These are phyloP conservation scores for Muscicapa adusta DNA, from an alignment of 2,113 vertebrate genomes.

Conservation along the genomic window DNA sequence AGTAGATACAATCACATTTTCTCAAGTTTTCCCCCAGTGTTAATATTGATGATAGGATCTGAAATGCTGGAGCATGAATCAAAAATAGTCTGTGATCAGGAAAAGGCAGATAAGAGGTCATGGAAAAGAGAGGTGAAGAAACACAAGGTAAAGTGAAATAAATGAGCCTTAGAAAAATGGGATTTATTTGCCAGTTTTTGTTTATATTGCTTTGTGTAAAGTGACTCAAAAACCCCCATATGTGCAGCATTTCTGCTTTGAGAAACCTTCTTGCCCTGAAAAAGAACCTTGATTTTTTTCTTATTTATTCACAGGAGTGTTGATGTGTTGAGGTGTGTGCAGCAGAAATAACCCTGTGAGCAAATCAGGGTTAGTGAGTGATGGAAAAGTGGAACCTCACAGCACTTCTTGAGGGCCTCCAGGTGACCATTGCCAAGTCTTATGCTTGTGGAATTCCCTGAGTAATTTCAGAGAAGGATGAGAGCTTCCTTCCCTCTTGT, in stretches of 20 bases:
- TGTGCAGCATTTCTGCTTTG: neutral
- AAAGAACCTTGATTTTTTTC: neutral
- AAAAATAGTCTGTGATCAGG: neutral
- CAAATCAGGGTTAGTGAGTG: neutral
- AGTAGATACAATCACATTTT: neutral
- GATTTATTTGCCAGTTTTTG: neutral
- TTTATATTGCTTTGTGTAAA: neutral
- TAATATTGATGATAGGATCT: neutral
- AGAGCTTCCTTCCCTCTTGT: neutral
- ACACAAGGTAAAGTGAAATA: neutral
- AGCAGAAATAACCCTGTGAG: neutral
- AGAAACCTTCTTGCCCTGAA: neutral
- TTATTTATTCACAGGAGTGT: neutral
- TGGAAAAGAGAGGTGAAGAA: neutral
- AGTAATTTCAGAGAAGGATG: neutral
- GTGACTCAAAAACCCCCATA: accelerated
- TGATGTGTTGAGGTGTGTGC: neutral
- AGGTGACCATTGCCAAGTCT: neutral
- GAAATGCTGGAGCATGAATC: neutral
- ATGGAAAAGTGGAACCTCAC: neutral
- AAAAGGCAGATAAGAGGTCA: neutral
- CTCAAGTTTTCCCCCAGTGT: neutral
- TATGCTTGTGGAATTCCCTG: neutral
- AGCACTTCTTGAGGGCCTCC: neutral
- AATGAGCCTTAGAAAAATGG: neutral